These are phyloP conservation scores for Diplogasteroides magnus DNA, from an alignment of 1,140 invertebrate species.

Conservation along the genomic window DNA sequence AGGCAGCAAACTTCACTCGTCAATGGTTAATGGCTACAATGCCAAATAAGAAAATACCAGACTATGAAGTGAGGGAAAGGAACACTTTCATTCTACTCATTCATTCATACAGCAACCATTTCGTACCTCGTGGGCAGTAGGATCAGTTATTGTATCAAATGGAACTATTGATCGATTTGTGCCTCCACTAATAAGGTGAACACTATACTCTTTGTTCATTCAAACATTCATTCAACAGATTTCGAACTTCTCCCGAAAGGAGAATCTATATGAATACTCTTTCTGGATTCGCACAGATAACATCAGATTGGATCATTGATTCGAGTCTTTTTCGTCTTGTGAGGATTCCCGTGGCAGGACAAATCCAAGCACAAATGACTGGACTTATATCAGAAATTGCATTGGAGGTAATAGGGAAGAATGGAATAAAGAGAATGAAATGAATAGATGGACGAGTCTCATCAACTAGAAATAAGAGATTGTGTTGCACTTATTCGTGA, in stretches of 20 bases:
- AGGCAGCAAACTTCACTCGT: slow-evolving; percentile 30
- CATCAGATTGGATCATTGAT: slow-evolving; percentile 25
- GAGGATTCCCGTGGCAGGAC: slow-evolving; percentile 23
- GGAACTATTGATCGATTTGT: not conserved
- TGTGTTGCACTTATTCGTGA: slow-evolving; percentile 30
- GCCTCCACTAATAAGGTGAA: not conserved
- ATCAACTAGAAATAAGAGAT: slow-evolving; percentile 28
- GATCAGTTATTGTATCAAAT: not conserved
- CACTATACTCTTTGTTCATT: not conserved
- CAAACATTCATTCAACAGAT: not conserved
- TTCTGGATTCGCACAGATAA: slow-evolving; percentile 24
- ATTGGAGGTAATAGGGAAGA: slow-evolving; percentile 22
- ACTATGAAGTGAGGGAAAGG: slow-evolving; percentile 17
- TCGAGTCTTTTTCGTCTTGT: slow-evolving; percentile 19
- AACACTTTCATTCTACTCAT: not conserved
- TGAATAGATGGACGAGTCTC: slow-evolving; percentile 19
- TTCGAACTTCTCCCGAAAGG: not conserved
- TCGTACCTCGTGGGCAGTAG: not conserved
- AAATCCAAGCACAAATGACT: slow-evolving; percentile 28
- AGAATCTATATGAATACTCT: slow-evolving; percentile 25
- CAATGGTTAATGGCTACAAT: slow-evolving; percentile 23
- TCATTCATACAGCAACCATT: not conserved
- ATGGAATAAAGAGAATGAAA: not conserved
- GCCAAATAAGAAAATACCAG: slow-evolving; percentile 25
- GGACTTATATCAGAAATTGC: slow-evolving; percentile 33